These are phyloP conservation scores for Leptinotarsa defecta DNA, from an alignment of 1,140 invertebrate species.

Conservation along the genomic window DNA sequence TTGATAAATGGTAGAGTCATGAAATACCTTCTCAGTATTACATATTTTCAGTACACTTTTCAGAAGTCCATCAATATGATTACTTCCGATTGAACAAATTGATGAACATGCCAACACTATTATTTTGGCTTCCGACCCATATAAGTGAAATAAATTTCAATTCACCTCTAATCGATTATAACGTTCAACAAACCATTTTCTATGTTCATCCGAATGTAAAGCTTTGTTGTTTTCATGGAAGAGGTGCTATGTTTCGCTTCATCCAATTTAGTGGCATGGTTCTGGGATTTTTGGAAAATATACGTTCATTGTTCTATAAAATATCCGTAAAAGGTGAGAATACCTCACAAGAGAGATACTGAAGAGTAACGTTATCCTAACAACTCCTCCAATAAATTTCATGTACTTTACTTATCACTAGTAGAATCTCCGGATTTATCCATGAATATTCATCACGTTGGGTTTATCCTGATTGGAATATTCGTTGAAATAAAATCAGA, in stretches of 20 bases:
- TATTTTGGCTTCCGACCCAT: neutral
- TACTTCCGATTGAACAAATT: neutral
- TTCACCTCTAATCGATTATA: neutral
- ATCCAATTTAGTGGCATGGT: neutral
- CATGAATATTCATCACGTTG: neutral
- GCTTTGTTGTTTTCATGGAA: conserved; percentile 1
- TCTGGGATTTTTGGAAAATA: neutral
- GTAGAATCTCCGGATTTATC: neutral
- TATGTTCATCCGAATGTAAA: neutral
- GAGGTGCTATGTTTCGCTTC: neutral
- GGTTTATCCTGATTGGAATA: too few species aligned
- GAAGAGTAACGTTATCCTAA: neutral
- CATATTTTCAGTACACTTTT: neutral
- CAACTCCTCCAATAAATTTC: neutral
- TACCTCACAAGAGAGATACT: neutral
- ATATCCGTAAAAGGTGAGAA: neutral
- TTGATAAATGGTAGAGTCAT: too few species aligned
- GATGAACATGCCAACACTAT: neutral
- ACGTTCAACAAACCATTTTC: neutral
- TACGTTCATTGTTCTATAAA: conserved; percentile 1
- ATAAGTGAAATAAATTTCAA: neutral
- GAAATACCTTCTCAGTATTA: too few species aligned
- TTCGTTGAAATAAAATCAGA: too few species aligned
- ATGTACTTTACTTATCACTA: neutral
- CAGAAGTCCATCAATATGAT: neutral